Base-by-base conservation (phyloP, 2,888 invertebrate genomes). In the Periphyllus acericola region DNA sequence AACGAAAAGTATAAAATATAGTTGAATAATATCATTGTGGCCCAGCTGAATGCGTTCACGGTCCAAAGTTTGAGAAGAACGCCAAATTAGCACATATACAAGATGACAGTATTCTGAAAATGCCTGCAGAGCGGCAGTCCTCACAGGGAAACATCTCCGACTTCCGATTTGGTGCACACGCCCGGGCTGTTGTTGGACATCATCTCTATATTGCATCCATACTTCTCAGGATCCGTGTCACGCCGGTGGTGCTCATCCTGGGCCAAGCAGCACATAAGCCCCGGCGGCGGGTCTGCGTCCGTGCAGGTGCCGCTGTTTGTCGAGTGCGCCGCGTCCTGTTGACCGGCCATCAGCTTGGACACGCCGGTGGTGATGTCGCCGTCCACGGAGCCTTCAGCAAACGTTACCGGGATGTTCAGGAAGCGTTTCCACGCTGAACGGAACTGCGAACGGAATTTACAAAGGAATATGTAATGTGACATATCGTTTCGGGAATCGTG, bases 371-470 rank as follows among this genome's bases (percentile, higher is more conserved):
- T 46, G 40, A 52, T 72, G 14, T 81, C 74, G 1, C 32, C 76
- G 17, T 87, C 87, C 6, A 40, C 3, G 9, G 74, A 87, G 6
- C 8, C 74, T 19, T 87, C 87, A 40, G 80, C 3, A 29, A 40
- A 34, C 0, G 36, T 11, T 3, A 9, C 68, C 5, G 74, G 66
- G 0, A 81, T 81, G 25, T 66, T 81, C 29, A 90, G 89, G 55
- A 90, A 89, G 60, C 90, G 89, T 66, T 89, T 89, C 90, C 90
- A 90, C 32, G 90, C 90, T 14, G 90, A 89, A 52, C 90, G 90
- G 89, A 90, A 90, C 90, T 90, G 90, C 4, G 60, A 29, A 74
- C 36, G 34, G 36, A 40, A 75, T 72, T 11, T 5, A 29, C 2
- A n/a, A n/a, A 11, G 14, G 19, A 3, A 11, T 46, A 14, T 11